Conservation (phyloP, 1,140 invertebrate species). For the Sinella curviseta region DNA sequence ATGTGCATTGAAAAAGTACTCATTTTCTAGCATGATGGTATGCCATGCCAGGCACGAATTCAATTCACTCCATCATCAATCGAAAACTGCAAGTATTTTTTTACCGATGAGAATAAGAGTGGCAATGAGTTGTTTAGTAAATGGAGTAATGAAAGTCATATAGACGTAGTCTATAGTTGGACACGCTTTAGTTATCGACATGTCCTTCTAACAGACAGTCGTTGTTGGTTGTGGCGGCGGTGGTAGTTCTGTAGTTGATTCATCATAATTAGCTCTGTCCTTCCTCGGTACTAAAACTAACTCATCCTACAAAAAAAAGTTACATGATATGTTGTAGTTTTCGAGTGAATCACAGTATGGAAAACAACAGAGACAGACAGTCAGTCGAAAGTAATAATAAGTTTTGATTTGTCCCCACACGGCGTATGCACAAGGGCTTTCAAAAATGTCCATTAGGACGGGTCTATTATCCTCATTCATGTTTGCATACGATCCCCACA, state of each 20-base stretch:
- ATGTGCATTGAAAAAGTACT: neutral
- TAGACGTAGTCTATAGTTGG: neutral
- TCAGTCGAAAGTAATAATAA: neutral
- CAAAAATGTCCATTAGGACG: neutral
- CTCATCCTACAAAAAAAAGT: neutral
- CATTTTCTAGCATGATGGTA: neutral
- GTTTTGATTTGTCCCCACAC: neutral
- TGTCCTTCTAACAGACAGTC: neutral
- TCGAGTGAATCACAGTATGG: neutral
- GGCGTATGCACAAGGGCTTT: neutral
- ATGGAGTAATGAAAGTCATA: neutral
- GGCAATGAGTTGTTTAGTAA: neutral
- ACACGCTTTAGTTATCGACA: constrained; percentile 7
- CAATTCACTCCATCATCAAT: neutral
- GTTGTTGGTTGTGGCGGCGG: neutral
- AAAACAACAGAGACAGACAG: neutral
- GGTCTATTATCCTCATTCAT: neutral
- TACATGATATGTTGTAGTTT: neutral
- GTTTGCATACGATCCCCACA: neutral
- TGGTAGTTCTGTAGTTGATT: neutral
- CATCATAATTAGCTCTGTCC: constrained; percentile 2
- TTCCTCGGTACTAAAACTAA: neutral
- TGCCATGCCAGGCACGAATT: constrained; percentile 8
- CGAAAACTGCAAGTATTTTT: neutral
- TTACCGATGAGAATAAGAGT: neutral